These are phyloP conservation scores for Harlomillsia oculata DNA, from an alignment of 1,140 invertebrate genomes.

Conservation along the genomic window DNA sequence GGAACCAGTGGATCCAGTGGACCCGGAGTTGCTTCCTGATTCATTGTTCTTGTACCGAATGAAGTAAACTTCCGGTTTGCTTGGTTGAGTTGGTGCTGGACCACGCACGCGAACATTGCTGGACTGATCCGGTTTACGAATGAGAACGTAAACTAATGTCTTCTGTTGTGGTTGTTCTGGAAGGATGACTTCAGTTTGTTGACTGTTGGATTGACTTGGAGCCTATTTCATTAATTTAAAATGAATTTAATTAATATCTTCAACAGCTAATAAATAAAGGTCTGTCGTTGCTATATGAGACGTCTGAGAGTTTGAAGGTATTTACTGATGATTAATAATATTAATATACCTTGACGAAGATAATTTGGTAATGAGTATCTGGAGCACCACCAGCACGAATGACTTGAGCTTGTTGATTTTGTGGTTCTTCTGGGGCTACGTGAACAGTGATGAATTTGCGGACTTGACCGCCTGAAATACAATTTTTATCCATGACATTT, in stretches of 20 bases:
- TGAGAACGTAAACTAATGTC: slow-evolving; percentile 74
- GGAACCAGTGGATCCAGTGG: too few species aligned
- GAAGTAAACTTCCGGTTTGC: too few species aligned
- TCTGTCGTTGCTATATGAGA: too few species aligned
- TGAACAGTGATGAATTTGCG: slow-evolving; percentile 77
- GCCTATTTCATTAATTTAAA: too few species aligned
- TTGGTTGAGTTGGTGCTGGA: background rate
- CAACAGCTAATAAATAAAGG: too few species aligned
- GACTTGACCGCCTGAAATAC: slow-evolving; percentile 42
- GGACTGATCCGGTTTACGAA: slow-evolving; percentile 71
- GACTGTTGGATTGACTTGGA: slow-evolving; percentile 64
- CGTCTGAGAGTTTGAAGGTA: too few species aligned
- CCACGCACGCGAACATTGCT: slow-evolving; percentile 36
- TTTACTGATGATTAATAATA: too few species aligned
- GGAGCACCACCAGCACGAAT: slow-evolving; percentile 17
- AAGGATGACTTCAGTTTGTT: slow-evolving; percentile 61
- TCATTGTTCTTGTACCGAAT: too few species aligned
- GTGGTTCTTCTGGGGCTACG: slow-evolving; percentile 60
- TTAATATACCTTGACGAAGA: too few species aligned
- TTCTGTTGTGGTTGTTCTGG: slow-evolving; percentile 55
- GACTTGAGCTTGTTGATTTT: slow-evolving; percentile 2
- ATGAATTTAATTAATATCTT: too few species aligned
- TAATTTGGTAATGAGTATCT: slow-evolving; percentile 6
- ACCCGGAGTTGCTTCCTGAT: too few species aligned
- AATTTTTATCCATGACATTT: too few species aligned